phyloP scores from a whole-genome alignment of 2,797 vertebrate genomes.

The Cygnus olor region DNA sequence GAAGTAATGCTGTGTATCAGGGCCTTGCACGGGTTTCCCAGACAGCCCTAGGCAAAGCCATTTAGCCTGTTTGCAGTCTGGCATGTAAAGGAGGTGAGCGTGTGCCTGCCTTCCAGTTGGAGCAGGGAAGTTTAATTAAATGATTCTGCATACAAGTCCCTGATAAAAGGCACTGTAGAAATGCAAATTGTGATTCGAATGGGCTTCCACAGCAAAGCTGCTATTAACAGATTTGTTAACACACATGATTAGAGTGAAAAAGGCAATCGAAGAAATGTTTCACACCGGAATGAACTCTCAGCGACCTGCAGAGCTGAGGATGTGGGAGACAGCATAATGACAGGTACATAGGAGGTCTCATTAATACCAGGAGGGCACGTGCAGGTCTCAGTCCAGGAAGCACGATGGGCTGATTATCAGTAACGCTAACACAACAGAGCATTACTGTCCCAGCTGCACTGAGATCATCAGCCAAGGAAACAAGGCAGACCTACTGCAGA shows the following conservation, averaged over 20 bases:
- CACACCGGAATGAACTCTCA: not conserved
- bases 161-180: not conserved
- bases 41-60: not conserved
- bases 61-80: not conserved
- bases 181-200: fast-evolving
- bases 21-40: not conserved
- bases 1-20: not conserved
- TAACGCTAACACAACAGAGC: not conserved
- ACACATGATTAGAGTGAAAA: not conserved
- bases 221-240: not conserved
- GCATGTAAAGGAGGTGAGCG: not conserved
- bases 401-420: not conserved
- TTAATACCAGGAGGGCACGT: not conserved
- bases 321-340: not conserved
- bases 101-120: not conserved
- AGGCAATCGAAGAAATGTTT: not conserved
- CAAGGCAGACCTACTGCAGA: not conserved
- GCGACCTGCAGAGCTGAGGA: not conserved
- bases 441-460: too few species aligned
- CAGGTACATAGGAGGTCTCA: not conserved
- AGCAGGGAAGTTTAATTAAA: not conserved
- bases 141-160: not conserved
- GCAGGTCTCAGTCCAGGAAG: not conserved
- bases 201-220: not conserved
- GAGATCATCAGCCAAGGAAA: not conserved